Conservation (phyloP, 2,113 vertebrate genomes). For the Rhagologus leucostigma region DNA sequence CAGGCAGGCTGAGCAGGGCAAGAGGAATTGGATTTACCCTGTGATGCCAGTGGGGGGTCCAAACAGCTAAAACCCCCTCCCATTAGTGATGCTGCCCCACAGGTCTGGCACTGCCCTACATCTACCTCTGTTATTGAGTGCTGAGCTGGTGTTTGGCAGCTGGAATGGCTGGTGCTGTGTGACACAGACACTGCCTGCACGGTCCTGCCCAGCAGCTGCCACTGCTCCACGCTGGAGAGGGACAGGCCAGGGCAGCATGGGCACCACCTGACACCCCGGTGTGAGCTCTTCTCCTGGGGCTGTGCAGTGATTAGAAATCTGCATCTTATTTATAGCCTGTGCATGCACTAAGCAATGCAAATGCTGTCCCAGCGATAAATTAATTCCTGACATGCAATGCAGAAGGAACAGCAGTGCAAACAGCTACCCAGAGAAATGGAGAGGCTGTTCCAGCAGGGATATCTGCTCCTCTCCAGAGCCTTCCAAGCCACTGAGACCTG, state of each 20-base stretch:
- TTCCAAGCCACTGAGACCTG: neutral
- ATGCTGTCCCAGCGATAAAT: neutral
- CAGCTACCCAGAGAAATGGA: neutral
- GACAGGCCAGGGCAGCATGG: neutral
- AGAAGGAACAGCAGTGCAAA: neutral
- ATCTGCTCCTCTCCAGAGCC: neutral
- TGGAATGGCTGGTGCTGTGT: neutral
- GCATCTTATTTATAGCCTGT: constrained; percentile 2
- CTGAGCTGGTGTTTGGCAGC: neutral
- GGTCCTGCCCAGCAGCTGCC: neutral
- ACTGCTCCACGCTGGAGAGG: neutral
- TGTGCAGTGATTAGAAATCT: neutral
- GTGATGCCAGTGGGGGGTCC: neutral
- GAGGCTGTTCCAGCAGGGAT: neutral
- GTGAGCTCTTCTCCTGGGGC: neutral
- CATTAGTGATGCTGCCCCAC: neutral
- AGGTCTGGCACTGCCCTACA: neutral
- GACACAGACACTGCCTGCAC: neutral
- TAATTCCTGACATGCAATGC: neutral
- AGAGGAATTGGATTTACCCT: neutral
- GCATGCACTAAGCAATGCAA: neutral
- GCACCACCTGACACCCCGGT: neutral
- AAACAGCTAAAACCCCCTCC: neutral
- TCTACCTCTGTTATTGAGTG: neutral
- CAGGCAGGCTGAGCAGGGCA: neutral